Evolutionary conservation across 2,888 invertebrate genomes (phyloP).

Genomic region (Hydraecia micacea): DNA sequence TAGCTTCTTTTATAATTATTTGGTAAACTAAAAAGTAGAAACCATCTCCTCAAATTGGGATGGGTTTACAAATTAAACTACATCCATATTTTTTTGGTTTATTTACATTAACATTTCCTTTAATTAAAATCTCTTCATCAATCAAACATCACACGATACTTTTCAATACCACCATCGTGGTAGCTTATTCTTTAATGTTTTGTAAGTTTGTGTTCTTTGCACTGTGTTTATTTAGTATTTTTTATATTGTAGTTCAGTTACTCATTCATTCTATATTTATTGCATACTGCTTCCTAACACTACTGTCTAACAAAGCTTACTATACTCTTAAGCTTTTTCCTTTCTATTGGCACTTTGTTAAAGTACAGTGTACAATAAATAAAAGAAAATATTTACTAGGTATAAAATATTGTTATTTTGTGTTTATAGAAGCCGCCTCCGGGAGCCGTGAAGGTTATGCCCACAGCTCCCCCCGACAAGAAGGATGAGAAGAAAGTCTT

Average conservation of each 20-base stretch:
- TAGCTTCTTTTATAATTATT: not conserved
- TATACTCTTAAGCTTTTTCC: not conserved
- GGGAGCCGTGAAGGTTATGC: constrained; percentile 96
- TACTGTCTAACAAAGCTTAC: constrained; percentile 13
- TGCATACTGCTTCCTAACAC: constrained; percentile 18
- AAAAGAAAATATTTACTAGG: not conserved
- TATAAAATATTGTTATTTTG: constrained; percentile 16
- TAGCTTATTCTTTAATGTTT: not conserved
- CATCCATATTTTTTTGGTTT: not conserved
- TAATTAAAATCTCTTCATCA: not conserved
- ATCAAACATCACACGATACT: not conserved
- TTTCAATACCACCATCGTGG: not conserved
- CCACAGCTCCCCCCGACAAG: constrained; percentile 92
- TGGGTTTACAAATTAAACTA: not conserved
- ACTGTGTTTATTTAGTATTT: constrained; percentile 6
- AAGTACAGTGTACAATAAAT: not conserved
- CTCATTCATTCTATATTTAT: not conserved
- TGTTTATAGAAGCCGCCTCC: constrained; percentile 93
- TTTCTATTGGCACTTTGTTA: not conserved
- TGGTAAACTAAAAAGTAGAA: not conserved
- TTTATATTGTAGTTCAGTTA: not conserved
- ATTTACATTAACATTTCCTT: not conserved
- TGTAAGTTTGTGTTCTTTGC: not conserved
- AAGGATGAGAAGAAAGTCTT: constrained; percentile 83
- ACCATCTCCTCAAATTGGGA: not conserved